These are phyloP conservation scores for Premnoplex brunnescens DNA, from an alignment of 2,797 vertebrate species.

Conservation along the genomic window DNA sequence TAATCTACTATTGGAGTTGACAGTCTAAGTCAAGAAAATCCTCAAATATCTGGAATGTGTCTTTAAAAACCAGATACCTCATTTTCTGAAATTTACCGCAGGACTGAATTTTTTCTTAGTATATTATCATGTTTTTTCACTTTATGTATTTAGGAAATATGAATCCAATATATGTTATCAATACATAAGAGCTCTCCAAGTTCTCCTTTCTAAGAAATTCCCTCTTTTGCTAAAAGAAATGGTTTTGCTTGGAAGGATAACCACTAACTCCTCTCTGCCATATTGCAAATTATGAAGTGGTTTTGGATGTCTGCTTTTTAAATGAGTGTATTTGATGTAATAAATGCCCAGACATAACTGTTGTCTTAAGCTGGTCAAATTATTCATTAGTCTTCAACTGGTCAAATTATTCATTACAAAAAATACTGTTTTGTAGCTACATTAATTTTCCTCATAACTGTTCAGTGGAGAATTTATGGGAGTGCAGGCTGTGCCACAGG, in stretches of 20 bases:
- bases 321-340: not conserved
- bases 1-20: not conserved
- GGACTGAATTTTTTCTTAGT: not conserved
- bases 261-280: not conserved
- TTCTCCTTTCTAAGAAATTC: not conserved
- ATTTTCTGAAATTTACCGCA: not conserved
- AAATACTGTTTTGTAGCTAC: not conserved
- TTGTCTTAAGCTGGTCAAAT: not conserved
- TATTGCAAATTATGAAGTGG: conserved; percentile 35
- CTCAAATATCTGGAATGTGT: not conserved
- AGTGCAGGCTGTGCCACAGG: not conserved
- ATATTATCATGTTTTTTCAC: not conserved
- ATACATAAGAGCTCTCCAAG: not conserved
- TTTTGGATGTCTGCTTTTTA: conserved; percentile 38
- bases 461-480: not conserved
- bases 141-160: conserved; percentile 7
- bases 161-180: not conserved
- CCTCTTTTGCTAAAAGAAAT: not conserved
- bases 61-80: not conserved
- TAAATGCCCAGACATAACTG: not conserved
- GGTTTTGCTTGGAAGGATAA: conserved; percentile 38
- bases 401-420: conserved; percentile 10
- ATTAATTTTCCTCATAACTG: not conserved
- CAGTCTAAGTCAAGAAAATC: conserved; percentile 16
- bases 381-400: conserved; percentile 11